Evolutionary conservation across 2,888 invertebrate genomes (phyloP).

Genomic region (Xestia ashworthii): DNA sequence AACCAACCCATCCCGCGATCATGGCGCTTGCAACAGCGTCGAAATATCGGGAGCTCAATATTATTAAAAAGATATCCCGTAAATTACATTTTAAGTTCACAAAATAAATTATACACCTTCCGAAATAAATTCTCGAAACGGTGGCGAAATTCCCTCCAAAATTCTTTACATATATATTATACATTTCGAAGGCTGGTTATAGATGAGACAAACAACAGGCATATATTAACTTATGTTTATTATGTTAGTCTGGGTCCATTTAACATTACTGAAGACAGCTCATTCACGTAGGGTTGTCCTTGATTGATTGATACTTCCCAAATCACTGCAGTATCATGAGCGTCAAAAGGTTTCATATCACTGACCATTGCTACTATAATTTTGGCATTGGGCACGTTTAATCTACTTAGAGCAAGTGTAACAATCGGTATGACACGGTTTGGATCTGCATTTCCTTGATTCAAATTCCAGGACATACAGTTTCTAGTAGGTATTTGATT

Average conservation of each 20-base stretch:
- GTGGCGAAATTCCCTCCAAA: neutral
- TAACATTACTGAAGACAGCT: constrained; percentile 39
- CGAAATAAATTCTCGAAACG: neutral
- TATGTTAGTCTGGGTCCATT: constrained; percentile 15
- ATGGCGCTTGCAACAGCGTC: too few relatives aligned
- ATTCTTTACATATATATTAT: neutral
- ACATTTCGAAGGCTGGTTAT: neutral
- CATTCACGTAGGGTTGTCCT: constrained; percentile 50
- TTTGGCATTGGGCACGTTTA: constrained; percentile 44
- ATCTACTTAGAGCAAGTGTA: constrained; percentile 43
- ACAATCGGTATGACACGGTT: constrained; percentile 44
- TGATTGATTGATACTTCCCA: constrained; percentile 59
- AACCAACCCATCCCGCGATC: too few relatives aligned
- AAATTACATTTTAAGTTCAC: too few relatives aligned
- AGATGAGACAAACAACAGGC: constrained; percentile 18
- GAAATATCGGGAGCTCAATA: too few relatives aligned
- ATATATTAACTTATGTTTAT: constrained; percentile 28
- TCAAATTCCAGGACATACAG: constrained; percentile 52
- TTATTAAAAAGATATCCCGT: too few relatives aligned
- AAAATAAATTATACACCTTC: neutral
- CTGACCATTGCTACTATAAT: constrained; percentile 56
- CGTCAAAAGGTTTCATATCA: constrained; percentile 1
- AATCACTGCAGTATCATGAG: constrained; percentile 31
- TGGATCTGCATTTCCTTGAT: constrained; percentile 25
- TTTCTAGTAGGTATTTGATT: constrained; percentile 33